A percentile compares a stretch with the other conserved stretches of the same genome.
phyloP scores from a whole-genome alignment of 2,888 invertebrate genomes.

The Pantelozetes paolii region DNA sequence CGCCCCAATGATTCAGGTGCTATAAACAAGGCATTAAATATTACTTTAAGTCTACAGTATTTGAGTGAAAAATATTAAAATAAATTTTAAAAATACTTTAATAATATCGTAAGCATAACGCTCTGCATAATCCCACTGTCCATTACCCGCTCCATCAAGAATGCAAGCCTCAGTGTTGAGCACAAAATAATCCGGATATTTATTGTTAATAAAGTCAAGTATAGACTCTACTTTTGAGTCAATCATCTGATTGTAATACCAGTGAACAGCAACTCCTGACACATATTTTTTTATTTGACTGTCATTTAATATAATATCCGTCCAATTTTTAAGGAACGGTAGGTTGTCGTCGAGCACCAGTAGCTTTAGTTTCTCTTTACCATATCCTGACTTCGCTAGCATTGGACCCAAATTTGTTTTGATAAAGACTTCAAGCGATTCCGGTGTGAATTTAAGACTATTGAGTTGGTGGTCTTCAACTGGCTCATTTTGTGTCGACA shows the following conservation, averaged over 20 bases:
- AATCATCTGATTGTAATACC: conserved; percentile 60
- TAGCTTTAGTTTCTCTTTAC: conserved; percentile 58
- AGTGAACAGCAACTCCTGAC: conserved; percentile 75
- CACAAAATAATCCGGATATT: conserved; percentile 64
- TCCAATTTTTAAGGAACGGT: background rate
- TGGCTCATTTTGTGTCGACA: conserved; percentile 85
- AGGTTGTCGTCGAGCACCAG: conserved; percentile 66
- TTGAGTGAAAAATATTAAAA: background rate
- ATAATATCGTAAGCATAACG: conserved; percentile 64
- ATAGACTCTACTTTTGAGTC: background rate
- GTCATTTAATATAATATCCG: conserved; percentile 48
- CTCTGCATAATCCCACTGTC: conserved; percentile 72
- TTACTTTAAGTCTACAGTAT: background rate
- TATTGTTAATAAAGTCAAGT: conserved; percentile 58
- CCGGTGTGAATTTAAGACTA: conserved; percentile 27
- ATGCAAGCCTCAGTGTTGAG: conserved; percentile 76
- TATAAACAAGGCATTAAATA: background rate
- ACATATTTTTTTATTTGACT: conserved; percentile 54
- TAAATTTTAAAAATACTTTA: conserved; percentile 58
- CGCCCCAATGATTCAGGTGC: conserved; percentile 59
- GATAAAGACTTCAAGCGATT: conserved; percentile 63
- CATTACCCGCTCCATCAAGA: conserved; percentile 41
- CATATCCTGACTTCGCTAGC: conserved; percentile 60
- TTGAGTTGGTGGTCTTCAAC: conserved; percentile 53
- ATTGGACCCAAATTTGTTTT: conserved; percentile 69